Conservation (phyloP, 1,140 invertebrate genomes). For the Riptortus pedestris region DNA sequence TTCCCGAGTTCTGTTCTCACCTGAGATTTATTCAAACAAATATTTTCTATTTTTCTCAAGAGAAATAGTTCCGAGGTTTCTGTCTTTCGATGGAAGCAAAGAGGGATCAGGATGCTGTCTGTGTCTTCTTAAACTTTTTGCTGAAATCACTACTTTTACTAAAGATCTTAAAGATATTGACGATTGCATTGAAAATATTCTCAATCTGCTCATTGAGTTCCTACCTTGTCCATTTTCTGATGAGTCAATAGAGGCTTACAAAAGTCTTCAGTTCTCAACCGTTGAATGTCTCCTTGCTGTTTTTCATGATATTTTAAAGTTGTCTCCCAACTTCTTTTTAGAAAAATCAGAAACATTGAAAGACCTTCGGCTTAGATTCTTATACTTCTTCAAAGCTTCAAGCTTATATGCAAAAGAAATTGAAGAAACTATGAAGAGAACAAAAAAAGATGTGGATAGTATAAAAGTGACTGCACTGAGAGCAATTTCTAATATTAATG, state of each 20-base stretch:
- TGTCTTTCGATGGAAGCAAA: slow-evolving; percentile 30
- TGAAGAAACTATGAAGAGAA: slow-evolving; percentile 72
- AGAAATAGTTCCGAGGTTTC: slow-evolving; percentile 60
- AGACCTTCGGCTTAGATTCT: slow-evolving; percentile 73
- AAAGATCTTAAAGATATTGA: slow-evolving; percentile 63
- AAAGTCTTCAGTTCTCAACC: slow-evolving; percentile 80
- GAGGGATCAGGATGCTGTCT: slow-evolving; percentile 61
- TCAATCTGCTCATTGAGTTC: slow-evolving; percentile 61
- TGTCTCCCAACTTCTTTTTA: slow-evolving; percentile 62
- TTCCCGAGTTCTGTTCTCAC: no score
- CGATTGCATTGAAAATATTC: slow-evolving; percentile 62
- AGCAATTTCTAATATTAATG: slow-evolving; percentile 86
- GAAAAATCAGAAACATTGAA: slow-evolving; percentile 70
- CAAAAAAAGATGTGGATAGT: slow-evolving; percentile 71
- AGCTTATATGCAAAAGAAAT: slow-evolving; percentile 86
- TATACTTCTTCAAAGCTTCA: slow-evolving; percentile 86
- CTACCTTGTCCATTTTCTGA: slow-evolving; percentile 63
- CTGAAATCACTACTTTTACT: slow-evolving; percentile 68
- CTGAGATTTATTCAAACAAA: slow-evolving; percentile 72
- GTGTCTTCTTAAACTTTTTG: slow-evolving; percentile 75
- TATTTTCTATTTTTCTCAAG: slow-evolving; percentile 82
- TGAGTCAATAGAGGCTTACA: slow-evolving; percentile 40
- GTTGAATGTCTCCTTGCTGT: slow-evolving; percentile 86
- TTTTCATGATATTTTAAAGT: slow-evolving; percentile 77
- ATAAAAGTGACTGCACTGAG: slow-evolving; percentile 76